Evolutionary conservation across 64 coral and sea anemone species (phyloP).

Genomic region (Exaiptasia diaphana): DNA sequence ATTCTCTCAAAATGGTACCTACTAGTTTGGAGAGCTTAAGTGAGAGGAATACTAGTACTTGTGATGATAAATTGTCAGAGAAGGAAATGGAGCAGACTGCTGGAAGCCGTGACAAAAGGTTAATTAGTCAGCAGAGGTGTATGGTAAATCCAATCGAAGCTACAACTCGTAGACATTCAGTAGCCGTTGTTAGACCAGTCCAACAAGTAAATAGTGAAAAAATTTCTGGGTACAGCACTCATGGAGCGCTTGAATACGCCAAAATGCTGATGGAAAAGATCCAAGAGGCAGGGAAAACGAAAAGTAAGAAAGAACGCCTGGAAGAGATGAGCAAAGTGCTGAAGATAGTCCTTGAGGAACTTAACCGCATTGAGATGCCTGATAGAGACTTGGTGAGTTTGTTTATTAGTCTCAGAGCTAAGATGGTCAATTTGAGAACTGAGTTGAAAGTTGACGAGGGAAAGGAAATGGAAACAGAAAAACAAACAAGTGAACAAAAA

Average conservation of each 20-base stretch:
- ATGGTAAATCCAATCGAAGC: not conserved
- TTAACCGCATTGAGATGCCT: conserved; percentile 76
- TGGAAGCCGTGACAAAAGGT: not conserved
- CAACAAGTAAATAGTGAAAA: conserved; percentile 28
- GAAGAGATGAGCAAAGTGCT: conserved; percentile 79
- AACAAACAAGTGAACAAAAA: no score
- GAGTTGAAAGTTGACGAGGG: conserved; percentile 81
- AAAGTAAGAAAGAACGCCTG: conserved; percentile 79
- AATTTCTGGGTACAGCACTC: conserved; percentile 81
- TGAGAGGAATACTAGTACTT: not conserved
- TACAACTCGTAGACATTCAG: conserved; percentile 23
- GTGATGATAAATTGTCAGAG: not conserved
- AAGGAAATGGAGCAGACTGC: not conserved
- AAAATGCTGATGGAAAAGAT: conserved; percentile 57
- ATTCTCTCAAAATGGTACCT: not conserved
- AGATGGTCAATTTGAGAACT: conserved; percentile 74
- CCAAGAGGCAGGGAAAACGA: conserved; percentile 71
- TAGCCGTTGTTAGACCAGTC: not conserved
- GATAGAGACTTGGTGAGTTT: conserved; percentile 78
- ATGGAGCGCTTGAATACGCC: conserved; percentile 78
- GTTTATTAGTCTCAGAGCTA: conserved; percentile 75
- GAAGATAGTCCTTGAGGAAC: conserved; percentile 81
- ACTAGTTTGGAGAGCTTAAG: no score
- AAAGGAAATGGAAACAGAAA: no score
- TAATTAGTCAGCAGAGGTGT: not conserved